phyloP scores from a whole-genome alignment of 2,113 vertebrate genomes.

The Terrapene triunguis region DNA sequence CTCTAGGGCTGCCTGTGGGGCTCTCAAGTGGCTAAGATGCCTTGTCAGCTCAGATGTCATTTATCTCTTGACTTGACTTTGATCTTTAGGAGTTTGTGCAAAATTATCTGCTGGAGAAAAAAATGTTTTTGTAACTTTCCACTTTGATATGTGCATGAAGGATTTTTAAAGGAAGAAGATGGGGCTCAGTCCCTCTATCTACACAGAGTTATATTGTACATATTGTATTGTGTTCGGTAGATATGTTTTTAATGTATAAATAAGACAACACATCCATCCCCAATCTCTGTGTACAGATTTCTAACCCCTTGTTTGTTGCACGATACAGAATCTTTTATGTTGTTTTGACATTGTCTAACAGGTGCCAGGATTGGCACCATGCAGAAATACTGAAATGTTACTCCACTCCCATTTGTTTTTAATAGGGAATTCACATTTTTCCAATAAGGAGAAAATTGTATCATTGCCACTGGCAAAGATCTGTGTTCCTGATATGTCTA shows the following conservation, averaged over 20 bases:
- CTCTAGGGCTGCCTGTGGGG: fast-evolving
- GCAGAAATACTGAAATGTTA: background rate
- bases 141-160: background rate
- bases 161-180: background rate
- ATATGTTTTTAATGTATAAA: background rate
- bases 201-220: background rate
- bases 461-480: background rate
- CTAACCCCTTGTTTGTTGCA: background rate
- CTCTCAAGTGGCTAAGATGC: background rate
- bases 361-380: background rate
- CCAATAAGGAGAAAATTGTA: background rate
- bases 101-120: background rate
- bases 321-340: background rate
- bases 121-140: background rate
- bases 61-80: background rate
- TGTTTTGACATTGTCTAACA: background rate
- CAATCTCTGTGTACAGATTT: background rate
- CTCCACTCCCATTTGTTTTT: background rate
- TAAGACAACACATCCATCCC: fast-evolving
- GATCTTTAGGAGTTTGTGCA: background rate
- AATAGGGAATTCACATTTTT: background rate
- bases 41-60: background rate
- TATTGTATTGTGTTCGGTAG: background rate
- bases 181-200: background rate
- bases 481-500: background rate